Evolutionary conservation across 2,888 invertebrate species (phyloP), one percentile per base, ranked within the genome.

Genomic region (Lypha dubia): DNA sequence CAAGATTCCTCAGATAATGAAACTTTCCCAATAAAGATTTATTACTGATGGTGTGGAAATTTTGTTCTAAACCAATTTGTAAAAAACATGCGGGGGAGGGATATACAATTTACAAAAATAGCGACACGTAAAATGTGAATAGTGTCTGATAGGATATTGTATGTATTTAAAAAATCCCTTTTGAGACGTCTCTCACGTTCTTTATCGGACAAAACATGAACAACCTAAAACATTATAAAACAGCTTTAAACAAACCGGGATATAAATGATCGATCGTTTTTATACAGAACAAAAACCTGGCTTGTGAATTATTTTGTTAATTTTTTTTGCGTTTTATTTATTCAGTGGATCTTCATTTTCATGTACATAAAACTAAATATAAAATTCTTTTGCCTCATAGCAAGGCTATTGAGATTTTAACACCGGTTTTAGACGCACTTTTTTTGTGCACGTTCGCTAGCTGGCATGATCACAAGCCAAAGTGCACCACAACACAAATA

Each of bases 181-280:
- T 38, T 24, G 1, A 7, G 32, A 0, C 17, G 20, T 7, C 28
- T 7, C 28, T 20, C 24, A 46, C 63, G 53, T 56, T 32, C 9
- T n/a, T 44, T 28, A 20, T 38, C 0, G 7, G 9, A 38, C 7
- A n/a, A 73, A 65, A 68, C 3, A 67, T 7, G 28, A 77, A 49
- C 51, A 51, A 62, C 20, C 22, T 20, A 44, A 70, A 53, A 56
- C 32, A 44, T 53, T 53, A 56, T 63, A 38, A 71, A 79, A 46
- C 24, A n/a, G 35, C 67, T 56, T 53, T 44, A 56, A 68, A 49
- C 44, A 20, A 83, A 71, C 75, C 24, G 65, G 76, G 70, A 84
- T 76, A 84, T 76, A 80, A 79, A 84, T 80, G 79, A 84, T 84
- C 71, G 70, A 84, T 84, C 62, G 49, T 20, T 73, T 79, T 63